Evolutionary conservation across 2,113 vertebrate genomes (phyloP).

Genomic region (Emydocephalus ijimae): DNA sequence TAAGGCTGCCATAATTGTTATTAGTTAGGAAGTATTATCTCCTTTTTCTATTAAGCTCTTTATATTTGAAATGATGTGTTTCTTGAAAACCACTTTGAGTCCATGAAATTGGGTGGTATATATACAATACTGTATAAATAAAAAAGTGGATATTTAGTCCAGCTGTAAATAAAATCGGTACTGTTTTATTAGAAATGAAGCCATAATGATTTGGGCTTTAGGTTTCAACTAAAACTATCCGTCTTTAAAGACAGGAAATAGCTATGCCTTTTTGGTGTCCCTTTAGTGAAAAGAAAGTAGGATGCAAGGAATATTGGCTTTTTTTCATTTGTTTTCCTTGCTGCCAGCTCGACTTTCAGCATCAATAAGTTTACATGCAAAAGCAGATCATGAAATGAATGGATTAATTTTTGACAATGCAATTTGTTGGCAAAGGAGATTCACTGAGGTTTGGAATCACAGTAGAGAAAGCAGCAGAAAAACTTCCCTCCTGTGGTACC

Average conservation of each 20-base stretch:
- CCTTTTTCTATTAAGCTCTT: background rate
- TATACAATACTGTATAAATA: background rate
- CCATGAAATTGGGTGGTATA: background rate
- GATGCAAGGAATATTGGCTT: background rate
- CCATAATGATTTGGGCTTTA: background rate
- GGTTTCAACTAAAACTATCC: background rate
- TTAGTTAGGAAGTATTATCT: background rate
- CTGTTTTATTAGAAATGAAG: background rate
- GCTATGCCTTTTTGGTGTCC: background rate
- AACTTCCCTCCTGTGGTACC: background rate
- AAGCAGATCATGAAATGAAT: background rate
- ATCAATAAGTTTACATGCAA: background rate
- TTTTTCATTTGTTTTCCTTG: background rate
- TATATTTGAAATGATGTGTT: background rate
- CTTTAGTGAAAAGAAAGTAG: background rate
- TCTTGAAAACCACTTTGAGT: background rate
- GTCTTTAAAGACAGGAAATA: background rate
- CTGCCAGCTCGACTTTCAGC: background rate
- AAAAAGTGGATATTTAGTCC: background rate
- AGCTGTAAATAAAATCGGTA: background rate
- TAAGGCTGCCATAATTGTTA: background rate
- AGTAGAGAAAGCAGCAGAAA: background rate
- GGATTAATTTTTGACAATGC: background rate
- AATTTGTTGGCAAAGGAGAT: background rate
- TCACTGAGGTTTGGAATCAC: background rate